These are phyloP conservation scores for Rachycentron canadum DNA, from an alignment of 2,797 vertebrate genomes.

Conservation along the genomic window DNA sequence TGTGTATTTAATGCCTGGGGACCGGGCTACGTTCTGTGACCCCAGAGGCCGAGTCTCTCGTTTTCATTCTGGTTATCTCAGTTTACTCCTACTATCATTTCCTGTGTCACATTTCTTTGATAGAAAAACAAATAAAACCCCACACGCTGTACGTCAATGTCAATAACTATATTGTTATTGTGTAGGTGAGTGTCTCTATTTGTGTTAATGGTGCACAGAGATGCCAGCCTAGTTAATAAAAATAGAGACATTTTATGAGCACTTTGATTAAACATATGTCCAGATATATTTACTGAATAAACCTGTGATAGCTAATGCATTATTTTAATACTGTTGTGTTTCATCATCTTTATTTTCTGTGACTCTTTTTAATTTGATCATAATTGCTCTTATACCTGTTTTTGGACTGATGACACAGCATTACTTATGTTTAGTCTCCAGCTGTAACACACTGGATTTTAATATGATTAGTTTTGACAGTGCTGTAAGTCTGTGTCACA, in stretches of 20 bases:
- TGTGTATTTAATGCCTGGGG: slow-evolving; percentile 24
- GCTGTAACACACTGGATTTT: too few species aligned
- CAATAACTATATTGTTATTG: slow-evolving; percentile 15
- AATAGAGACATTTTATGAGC: neutral
- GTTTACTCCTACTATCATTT: slow-evolving; percentile 35
- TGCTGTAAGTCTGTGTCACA: neutral
- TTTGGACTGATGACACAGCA: too few species aligned
- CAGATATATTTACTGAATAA: neutral
- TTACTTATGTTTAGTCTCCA: too few species aligned
- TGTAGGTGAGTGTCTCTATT: slow-evolving; percentile 14
- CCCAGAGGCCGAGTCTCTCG: neutral
- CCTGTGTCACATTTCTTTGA: neutral
- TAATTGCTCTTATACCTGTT: too few species aligned
- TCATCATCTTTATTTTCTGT: neutral
- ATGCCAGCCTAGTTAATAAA: neutral
- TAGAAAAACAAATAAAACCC: slow-evolving; percentile 36
- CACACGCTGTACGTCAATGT: slow-evolving; percentile 23
- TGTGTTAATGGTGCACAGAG: neutral
- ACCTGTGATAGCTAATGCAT: neutral
- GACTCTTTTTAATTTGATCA: neutral
- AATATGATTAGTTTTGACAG: too few species aligned
- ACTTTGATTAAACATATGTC: neutral
- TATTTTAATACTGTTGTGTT: too few species aligned
- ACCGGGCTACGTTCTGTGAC: neutral
- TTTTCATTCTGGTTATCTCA: slow-evolving; percentile 38